A percentile compares a stretch with the other conserved stretches of the same genome.
Evolutionary conservation across 2,113 vertebrate species (phyloP).

Genomic region (Electrona antarctica): DNA sequence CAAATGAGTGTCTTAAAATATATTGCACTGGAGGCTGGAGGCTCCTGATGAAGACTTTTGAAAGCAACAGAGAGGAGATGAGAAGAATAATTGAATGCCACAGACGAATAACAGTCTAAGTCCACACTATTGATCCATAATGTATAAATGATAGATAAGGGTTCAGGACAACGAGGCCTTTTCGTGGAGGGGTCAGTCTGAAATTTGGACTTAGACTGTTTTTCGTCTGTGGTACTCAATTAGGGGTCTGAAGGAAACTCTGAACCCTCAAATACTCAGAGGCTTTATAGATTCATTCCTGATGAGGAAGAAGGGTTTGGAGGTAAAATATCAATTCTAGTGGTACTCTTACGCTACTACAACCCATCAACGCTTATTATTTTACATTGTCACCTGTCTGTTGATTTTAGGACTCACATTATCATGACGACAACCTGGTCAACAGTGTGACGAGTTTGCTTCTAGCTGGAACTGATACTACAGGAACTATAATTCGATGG

Average conservation of each 20-base stretch:
- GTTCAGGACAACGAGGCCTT: too few relatives aligned
- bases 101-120: too few relatives aligned
- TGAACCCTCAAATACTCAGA: slow-evolving; percentile 53
- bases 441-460: slow-evolving; percentile 63
- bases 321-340: slow-evolving; percentile 34
- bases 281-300: slow-evolving; percentile 72
- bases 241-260: slow-evolving; percentile 52
- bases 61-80: too few relatives aligned
- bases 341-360: background rate
- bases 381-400: background rate
- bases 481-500: slow-evolving; percentile 66
- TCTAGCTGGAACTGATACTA: slow-evolving; percentile 72
- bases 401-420: slow-evolving; percentile 49
- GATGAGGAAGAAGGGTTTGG: slow-evolving; percentile 54
- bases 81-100: too few relatives aligned
- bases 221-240: too few relatives aligned
- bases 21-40: slow-evolving; percentile 28
- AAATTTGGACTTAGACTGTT: too few relatives aligned
- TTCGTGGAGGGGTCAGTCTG: too few relatives aligned
- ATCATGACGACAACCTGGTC: slow-evolving; percentile 57
- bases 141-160: too few relatives aligned
- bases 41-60: background rate
- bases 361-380: background rate
- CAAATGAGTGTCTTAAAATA: too few relatives aligned
- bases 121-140: too few relatives aligned